Evolutionary conservation across 1,140 invertebrate genomes (phyloP), one percentile per base, ranked within the genome.

Genomic region (Aphaenogaster floridana): DNA sequence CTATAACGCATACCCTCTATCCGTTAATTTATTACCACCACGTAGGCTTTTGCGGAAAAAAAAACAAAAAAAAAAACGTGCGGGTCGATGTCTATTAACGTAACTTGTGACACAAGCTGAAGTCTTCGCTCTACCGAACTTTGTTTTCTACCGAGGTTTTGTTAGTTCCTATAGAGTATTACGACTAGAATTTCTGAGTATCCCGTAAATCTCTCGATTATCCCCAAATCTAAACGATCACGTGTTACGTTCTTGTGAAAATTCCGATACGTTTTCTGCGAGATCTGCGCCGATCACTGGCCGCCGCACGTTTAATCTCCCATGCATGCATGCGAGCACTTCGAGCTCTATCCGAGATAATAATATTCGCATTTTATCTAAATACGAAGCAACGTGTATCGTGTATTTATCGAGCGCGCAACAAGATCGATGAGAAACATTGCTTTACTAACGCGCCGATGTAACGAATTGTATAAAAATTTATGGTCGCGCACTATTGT

Each of bases 161-260:
- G 50, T 85, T 88, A 89, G 88, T 89, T 89, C 88, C 88, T 89
- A 89, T 66, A 88, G 74, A 71, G 54, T 71, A 83, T 89, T 89
- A 80, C 28, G 74, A 66, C 48, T 74, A 57, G 78, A 80, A 54
- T 69, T 48, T 69, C 78, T 28, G 63, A 69, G 48, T 34, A 21
- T 17, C n/a, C 42, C 11, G 8, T 34, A 78, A 81, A 57, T 77
- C 36, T 81, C 28, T 11, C 13, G 61, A 45, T 63, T 63, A 13
- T 28, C 28, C 34, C 34, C 34, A 34, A 79, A 64, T 7, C 13
- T 50, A 13, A 28, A 48, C 45, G 21, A 64, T 42, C 15, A 15
- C 13, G 21, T 21, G 9, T 64, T 64, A 45, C 45, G 17, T 61
- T 59, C 52, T 81, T 69, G 42, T 13, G 48, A 74, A 66, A 74